Base-by-base conservation (phyloP, 1,140 invertebrate species). In the Cherax quadricarinatus region DNA sequence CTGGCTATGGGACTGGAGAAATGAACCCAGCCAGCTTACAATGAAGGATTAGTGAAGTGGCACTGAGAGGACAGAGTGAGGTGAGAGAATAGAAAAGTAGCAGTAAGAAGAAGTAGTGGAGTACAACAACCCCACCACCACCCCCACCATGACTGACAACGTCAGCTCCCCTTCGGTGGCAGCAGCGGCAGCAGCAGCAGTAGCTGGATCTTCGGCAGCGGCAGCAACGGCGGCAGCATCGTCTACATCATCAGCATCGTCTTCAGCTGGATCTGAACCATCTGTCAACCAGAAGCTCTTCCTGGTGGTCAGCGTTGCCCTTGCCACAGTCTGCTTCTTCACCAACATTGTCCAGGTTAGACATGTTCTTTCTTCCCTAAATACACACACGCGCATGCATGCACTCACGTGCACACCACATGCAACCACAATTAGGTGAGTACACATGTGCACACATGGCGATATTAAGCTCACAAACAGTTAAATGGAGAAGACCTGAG, bases 321-420 rank as follows among this genome's bases (percentile, higher is more conserved):
- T 94, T 48, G 93, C 93, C 41, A 94, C 93, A 3, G 93, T 94
- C 24, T 93, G 93, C 57, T 94, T 94, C 81, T 94, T 94, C 93
- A 93, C 92, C 79, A 94, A 94, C 60, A 82, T 88, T 14, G 78
- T 92, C 41, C 93, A 94, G 88, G 91, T 92, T 30, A 41, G 70
- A 10, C 70, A 66, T 57, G 53, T 9, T 57, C 53, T 1, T 9
- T 6, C 14, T 9, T 57, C 14, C 53, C 3, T 57, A 57, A 9
- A 57, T 5, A 57, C 53, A 57, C 9, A 57, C 53, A 57, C 14
- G 53, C 53, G 6, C 14, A 14, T 57, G 53, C 12, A 12, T 1
- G 53, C 53, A 12, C 53, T n/a, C n/a, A 57, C 53, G n/a, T n/a
- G n/a, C n/a, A n/a, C n/a, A n/a, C n/a, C n/a, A n/a, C n/a, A n/a